phyloP scores from a whole-genome alignment of 2,888 invertebrate species.

The Caenorhabditis afra region DNA sequence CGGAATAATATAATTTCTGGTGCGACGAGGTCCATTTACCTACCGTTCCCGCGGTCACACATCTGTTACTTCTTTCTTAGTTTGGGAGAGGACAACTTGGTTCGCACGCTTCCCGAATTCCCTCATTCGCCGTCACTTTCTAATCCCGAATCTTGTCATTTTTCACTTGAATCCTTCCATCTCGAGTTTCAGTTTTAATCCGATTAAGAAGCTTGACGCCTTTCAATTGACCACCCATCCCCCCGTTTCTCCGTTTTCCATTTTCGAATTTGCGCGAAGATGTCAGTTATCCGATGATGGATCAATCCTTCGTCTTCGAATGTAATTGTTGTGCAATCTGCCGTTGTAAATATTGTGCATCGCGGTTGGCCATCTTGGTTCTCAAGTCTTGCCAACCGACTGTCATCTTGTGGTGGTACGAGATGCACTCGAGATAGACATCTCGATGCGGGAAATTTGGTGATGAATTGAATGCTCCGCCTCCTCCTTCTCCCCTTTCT shows the following conservation, averaged over 20 bases:
- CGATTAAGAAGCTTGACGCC: constrained; percentile 31
- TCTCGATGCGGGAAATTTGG: constrained; percentile 42
- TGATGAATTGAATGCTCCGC: constrained; percentile 60
- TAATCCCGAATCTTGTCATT: constrained; percentile 32
- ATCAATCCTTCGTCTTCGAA: constrained; percentile 35
- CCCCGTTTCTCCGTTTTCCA: too few relatives aligned
- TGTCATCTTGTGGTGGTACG: constrained; percentile 40
- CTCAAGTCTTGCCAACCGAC: constrained; percentile 29
- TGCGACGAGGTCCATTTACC: constrained; percentile 22
- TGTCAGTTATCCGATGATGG: constrained; percentile 45
- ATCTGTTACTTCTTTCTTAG: constrained; percentile 32
- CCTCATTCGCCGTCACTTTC: background rate
- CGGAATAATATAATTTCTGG: constrained; percentile 32
- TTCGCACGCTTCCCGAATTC: constrained; percentile 1
- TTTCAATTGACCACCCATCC: constrained; percentile 8
- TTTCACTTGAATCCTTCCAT: constrained; percentile 19
- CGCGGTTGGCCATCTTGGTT: background rate
- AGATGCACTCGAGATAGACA: constrained; percentile 56
- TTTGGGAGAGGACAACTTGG: background rate
- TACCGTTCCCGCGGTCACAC: constrained; percentile 12
- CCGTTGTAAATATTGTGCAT: constrained; percentile 51
- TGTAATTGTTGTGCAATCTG: constrained; percentile 60
- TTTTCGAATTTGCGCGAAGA: constrained; percentile 20
- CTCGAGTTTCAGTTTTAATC: constrained; percentile 58
- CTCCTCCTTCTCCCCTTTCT: constrained; percentile 23